phyloP scores from a whole-genome alignment of 2,797 vertebrate genomes.

The Rhabdomys pumilio region DNA sequence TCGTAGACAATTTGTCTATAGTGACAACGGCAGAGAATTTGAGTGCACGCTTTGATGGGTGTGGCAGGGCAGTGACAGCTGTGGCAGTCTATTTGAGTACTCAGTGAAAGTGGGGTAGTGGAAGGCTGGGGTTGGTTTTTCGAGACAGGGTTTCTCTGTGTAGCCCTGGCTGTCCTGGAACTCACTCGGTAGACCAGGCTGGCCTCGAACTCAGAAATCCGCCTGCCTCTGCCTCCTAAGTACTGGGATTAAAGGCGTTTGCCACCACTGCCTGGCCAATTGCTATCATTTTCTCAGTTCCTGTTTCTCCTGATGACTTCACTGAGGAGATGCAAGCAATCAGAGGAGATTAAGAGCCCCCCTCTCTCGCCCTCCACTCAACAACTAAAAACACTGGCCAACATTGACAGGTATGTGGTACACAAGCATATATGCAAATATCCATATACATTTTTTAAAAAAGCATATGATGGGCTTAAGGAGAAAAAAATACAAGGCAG shows the following conservation, averaged over 20 bases:
- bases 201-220: no score
- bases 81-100: not conserved
- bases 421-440: not conserved
- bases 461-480: not conserved
- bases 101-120: rapidly evolving
- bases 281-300: not conserved
- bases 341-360: not conserved
- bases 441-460: not conserved
- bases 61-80: not conserved
- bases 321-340: not conserved
- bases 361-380: not conserved
- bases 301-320: not conserved
- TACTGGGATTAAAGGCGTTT: no score
- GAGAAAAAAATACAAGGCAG: not conserved
- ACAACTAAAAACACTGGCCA: no score
- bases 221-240: no score
- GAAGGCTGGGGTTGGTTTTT: not conserved
- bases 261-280: no score
- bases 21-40: not conserved
- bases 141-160: no score
- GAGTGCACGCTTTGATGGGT: not conserved
- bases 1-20: not conserved
- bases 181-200: no score
- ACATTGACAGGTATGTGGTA: no score
- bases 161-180: no score